Evolutionary conservation across 2,888 invertebrate species (phyloP).

Genomic region (Nephrocerus scutellatus): DNA sequence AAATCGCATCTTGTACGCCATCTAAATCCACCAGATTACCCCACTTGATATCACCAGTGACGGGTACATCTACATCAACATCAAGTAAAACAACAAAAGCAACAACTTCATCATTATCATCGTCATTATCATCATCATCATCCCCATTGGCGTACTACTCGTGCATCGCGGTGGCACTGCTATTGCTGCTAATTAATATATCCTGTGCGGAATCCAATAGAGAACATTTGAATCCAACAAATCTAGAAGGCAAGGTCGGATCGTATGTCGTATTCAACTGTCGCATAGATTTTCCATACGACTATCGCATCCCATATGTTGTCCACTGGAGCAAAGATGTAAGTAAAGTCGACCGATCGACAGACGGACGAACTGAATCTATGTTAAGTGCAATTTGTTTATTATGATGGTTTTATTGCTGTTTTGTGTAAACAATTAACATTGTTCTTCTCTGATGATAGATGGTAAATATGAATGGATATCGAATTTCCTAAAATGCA

Average conservation of each 20-base stretch:
- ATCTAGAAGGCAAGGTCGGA: constrained; percentile 47
- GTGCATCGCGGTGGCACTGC: constrained; percentile 21
- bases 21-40: constrained; percentile 3
- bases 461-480: no score
- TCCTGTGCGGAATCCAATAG: constrained; percentile 40
- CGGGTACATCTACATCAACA: constrained; percentile 15
- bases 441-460: no score
- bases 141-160: constrained; percentile 4
- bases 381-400: no score
- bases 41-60: constrained; percentile 10
- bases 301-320: constrained; percentile 76
- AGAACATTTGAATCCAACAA: constrained; percentile 36
- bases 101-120: constrained; percentile 5
- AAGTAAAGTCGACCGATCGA: no score
- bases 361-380: no score
- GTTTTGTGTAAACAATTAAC: no score
- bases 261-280: constrained; percentile 48
- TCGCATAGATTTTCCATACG: constrained; percentile 75
- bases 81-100: constrained; percentile 9
- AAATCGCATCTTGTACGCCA: no score
- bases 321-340: constrained; percentile 88
- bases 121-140: constrained; percentile 4
- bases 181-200: constrained; percentile 41
- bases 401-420: no score
- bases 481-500: no score